Evolutionary conservation across 53 echinoderm and acorn worm species (phyloP), one percentile per base, ranked within the genome.

Genomic region (Arbacia lixula): DNA sequence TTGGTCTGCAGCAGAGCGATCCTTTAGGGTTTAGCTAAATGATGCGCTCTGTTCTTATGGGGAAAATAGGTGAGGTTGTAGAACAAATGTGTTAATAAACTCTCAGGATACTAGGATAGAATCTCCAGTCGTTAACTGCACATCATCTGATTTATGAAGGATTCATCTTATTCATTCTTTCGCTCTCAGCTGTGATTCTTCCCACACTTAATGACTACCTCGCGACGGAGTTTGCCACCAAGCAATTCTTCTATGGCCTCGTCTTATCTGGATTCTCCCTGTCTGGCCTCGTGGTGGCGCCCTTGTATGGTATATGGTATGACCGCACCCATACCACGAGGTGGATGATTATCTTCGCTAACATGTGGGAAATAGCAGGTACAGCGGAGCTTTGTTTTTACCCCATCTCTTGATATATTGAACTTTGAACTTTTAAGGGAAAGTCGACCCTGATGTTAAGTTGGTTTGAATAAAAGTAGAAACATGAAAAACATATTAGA

Each of bases 321-420:
- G 96, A 96, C 36, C 86, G 87, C 24, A 66, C 76, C 4, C 83
- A 85, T 19, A 91, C 87, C 36, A 96, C 93, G n/a, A 96, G 93
- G 77, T 11, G 71, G 27, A 83, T 96, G 32, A 85, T 96, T 28
- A 53, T 96, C 16, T 81, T 96, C 72, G 93, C 93, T 11, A 96
- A 96, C 53, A 54, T 89, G 50, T 96, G 84, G 84, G 96, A 93
- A 86, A 93, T 93, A 68, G 89, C 40, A 65, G 96, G 96, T 96
- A 53, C n/a, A n/a, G n/a, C n/a, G 20, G n/a, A n/a, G n/a, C n/a
- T n/a, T n/a, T n/a, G n/a, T n/a, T n/a, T n/a, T n/a, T n/a, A n/a
- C n/a, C n/a, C n/a, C n/a, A n/a, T n/a, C n/a, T n/a, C n/a, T n/a
- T n/a, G n/a, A n/a, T n/a, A n/a, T n/a, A n/a, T n/a, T n/a, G n/a